Base-by-base conservation (phyloP, 2,888 invertebrate species). In the Clanis bilineata region DNA sequence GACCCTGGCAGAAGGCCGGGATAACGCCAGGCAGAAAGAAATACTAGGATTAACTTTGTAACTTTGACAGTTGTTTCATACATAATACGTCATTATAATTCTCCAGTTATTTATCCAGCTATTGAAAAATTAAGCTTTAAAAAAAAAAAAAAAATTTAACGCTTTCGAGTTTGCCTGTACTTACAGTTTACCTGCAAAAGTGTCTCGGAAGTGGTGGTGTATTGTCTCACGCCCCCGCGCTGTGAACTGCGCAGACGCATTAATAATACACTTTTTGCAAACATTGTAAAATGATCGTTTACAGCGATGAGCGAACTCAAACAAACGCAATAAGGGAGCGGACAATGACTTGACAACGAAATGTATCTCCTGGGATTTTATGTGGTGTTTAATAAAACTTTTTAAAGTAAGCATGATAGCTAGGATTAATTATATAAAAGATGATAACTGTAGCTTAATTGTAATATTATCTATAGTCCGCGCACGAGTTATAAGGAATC, bases 211-310 rank as follows among this genome's bases (percentile, higher is more conserved):
- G 87, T 87, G 79, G 74, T 70, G 73, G 69, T 47, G 77, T 84
- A 85, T 86, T 89, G 90, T 89, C 89, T 85, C 88, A 86, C 87
- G 86, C 87, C 86, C 81, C 68, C 66, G 43, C 44, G 43, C 43
- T 41, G 41, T 18, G 41, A 36, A 54, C 56, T 58, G 65, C 58
- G 39, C 36, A 41, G 63, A 68, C 62, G 62, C 54, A 61, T 73
- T 75, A 75, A 79, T 79, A 79, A 73, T 65, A 67, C 69, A 57
- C 68, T 70, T 69, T 64, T 64, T 62, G 43, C 58, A 39, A 54
- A 62, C 56, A 41, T 61, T 62, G 62, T 59, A 28, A 23, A 47
- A 47, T 38, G 39, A 39, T 39, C 12, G 21, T 56, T 51, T 51
- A 18, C 28, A 18, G 10, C 32, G 28, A 51, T 10, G 15, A 18